Conservation (phyloP, 2,888 invertebrate genomes). For the Drosophila trichaetosa region DNA sequence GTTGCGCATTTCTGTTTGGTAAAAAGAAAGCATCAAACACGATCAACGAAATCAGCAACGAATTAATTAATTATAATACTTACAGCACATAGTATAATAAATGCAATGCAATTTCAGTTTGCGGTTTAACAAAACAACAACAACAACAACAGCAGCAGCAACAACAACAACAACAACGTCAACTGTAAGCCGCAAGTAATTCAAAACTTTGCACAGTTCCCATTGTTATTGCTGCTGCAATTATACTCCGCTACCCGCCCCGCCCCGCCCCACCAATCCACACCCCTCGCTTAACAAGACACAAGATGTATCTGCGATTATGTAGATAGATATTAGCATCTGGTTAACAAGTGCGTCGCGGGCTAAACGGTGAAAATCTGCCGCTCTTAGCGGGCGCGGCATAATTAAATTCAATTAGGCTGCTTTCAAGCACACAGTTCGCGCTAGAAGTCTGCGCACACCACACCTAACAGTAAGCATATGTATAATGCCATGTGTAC, state of each 20-base stretch:
- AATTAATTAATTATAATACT: constrained; percentile 68
- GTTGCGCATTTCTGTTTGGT: constrained; percentile 7
- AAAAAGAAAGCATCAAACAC: constrained; percentile 54
- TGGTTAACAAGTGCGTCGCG: constrained; percentile 76
- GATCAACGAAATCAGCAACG: constrained; percentile 50
- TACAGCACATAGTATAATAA: constrained; percentile 53
- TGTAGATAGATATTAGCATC: constrained; percentile 67
- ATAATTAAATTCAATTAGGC: constrained; percentile 75
- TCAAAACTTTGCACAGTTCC: constrained; percentile 64
- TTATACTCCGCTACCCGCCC: constrained; percentile 22
- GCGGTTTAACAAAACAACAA: constrained; percentile 56
- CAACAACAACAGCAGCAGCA: background rate
- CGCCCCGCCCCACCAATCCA: background rate
- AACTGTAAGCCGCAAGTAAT: constrained; percentile 54
- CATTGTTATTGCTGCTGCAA: constrained; percentile 71
- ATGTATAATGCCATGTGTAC: background rate
- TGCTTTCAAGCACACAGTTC: constrained; percentile 48
- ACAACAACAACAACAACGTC: constrained; percentile 15
- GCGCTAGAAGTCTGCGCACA: constrained; percentile 40
- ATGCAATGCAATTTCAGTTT: constrained; percentile 64
- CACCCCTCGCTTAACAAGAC: background rate
- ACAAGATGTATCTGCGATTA: constrained; percentile 29
- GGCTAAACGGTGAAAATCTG: constrained; percentile 76
- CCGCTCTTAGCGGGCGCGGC: constrained; percentile 68
- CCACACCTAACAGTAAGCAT: background rate